phyloP scores from a whole-genome alignment of 2,113 vertebrate genomes.

The Trematocara marginatum region DNA sequence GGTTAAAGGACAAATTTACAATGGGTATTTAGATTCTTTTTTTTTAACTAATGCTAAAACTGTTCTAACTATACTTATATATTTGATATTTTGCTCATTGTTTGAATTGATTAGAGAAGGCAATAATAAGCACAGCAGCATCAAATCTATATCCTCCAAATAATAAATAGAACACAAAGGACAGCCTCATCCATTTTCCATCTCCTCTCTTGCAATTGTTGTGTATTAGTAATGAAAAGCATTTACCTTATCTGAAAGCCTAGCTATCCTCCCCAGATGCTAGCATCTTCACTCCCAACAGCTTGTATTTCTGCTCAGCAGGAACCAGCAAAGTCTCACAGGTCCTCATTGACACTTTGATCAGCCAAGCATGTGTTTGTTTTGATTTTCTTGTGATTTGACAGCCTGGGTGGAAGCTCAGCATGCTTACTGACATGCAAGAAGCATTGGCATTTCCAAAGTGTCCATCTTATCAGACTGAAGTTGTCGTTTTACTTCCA shows the following conservation, averaged over 20 bases:
- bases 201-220: neutral
- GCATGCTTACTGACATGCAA: slow-evolving; percentile 25
- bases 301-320: slow-evolving; percentile 18
- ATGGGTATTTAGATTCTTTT: neutral
- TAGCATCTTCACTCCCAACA: neutral
- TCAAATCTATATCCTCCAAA: neutral
- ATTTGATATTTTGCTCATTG: neutral
- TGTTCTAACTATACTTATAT: neutral
- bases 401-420: slow-evolving; percentile 19
- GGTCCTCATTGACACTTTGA: slow-evolving; percentile 42
- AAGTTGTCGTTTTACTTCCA: slow-evolving; percentile 34
- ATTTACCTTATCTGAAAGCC: neutral
- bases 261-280: slow-evolving; percentile 5
- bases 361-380: slow-evolving; percentile 30
- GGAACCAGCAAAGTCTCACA: neutral
- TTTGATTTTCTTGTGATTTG: slow-evolving; percentile 57
- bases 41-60: neutral
- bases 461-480: slow-evolving; percentile 6
- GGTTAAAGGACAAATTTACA: neutral
- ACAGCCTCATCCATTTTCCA: neutral
- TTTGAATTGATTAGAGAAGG: neutral
- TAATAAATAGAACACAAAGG: neutral
- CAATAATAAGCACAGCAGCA: neutral
- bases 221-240: neutral
- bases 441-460: slow-evolving; percentile 26